phyloP scores from a whole-genome alignment of 2,113 vertebrate species.

The Prolemur simus region DNA sequence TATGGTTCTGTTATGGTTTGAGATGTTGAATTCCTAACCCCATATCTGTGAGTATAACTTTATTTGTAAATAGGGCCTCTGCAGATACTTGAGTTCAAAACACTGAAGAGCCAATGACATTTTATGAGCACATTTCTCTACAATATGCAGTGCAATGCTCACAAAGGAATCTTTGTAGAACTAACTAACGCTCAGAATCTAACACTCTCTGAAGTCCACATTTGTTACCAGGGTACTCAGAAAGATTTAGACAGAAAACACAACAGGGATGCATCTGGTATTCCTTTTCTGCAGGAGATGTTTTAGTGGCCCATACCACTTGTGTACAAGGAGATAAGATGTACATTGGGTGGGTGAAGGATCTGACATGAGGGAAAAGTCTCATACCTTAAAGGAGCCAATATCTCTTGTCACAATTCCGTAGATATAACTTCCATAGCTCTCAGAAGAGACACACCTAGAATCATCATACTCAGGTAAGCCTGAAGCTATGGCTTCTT shows the following conservation, averaged over 20 bases:
- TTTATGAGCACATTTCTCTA: background rate
- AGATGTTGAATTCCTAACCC: background rate
- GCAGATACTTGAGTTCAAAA: background rate
- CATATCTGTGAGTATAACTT: background rate
- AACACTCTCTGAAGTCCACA: background rate
- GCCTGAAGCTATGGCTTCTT: background rate
- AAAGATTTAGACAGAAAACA: background rate
- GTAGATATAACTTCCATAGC: background rate
- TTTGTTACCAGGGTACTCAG: background rate
- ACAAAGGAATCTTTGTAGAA: background rate
- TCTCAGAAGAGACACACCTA: background rate
- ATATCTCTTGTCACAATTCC: background rate
- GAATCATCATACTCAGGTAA: background rate
- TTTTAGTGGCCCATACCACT: background rate
- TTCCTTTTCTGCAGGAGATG: background rate
- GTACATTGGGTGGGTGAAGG: background rate
- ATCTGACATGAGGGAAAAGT: background rate
- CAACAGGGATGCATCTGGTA: background rate
- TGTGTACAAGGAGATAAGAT: background rate
- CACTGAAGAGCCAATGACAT: background rate
- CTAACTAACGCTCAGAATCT: background rate
- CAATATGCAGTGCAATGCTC: background rate
- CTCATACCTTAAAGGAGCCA: background rate
- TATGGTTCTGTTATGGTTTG: background rate
- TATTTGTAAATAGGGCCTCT: background rate